These are phyloP conservation scores for Emys orbicularis DNA, from an alignment of 2,797 vertebrate genomes.

Conservation along the genomic window DNA sequence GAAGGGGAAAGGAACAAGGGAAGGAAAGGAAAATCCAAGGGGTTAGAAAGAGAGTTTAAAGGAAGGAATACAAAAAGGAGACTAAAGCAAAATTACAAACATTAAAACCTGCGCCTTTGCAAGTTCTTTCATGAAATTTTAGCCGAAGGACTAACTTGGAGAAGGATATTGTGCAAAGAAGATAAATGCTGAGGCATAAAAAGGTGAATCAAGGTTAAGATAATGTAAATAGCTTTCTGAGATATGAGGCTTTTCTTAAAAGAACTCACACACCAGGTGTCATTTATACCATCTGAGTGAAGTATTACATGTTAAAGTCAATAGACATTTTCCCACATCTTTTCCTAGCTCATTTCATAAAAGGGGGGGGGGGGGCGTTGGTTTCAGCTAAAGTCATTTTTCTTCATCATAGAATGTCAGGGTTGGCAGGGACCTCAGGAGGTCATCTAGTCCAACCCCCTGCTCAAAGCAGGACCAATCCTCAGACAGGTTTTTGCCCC, in stretches of 20 bases:
- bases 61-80: background rate
- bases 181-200: background rate
- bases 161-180: constrained; percentile 22
- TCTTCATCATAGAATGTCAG: background rate
- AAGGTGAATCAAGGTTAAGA: constrained; percentile 58
- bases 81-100: constrained; percentile 15
- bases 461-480: too few relatives aligned
- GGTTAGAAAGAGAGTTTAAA: background rate
- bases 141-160: background rate
- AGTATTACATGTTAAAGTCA: constrained; percentile 48
- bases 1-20: constrained; percentile 14
- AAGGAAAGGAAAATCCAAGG: background rate
- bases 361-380: background rate
- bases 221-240: constrained; percentile 42
- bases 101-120: background rate
- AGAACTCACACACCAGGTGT: background rate
- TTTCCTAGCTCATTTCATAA: constrained; percentile 14
- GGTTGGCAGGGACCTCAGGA: too few relatives aligned
- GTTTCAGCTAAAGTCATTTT: constrained; percentile 31
- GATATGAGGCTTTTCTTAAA: background rate
- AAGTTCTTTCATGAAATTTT: constrained; percentile 25
- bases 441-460: too few relatives aligned
- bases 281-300: constrained; percentile 43
- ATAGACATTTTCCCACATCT: constrained; percentile 47
- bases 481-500: too few relatives aligned